Evolutionary conservation across 2,113 vertebrate species (phyloP).

Genomic region (Percina caprodes): DNA sequence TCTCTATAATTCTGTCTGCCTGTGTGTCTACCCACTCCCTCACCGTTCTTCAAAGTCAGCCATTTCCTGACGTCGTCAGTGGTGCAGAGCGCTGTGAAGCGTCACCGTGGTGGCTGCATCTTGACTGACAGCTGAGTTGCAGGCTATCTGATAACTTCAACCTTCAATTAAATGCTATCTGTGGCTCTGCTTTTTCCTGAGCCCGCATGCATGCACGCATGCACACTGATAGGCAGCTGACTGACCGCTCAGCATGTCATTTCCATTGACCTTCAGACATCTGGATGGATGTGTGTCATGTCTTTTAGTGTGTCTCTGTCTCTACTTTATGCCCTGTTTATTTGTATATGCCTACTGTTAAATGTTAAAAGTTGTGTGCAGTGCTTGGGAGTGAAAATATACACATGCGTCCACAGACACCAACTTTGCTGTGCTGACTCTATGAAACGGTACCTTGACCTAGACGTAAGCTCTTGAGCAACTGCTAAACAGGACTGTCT

Average conservation of each 20-base stretch:
- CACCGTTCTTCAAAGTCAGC: conserved; percentile 65
- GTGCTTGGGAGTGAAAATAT: conserved; percentile 28
- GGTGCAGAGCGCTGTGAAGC: conserved; percentile 64
- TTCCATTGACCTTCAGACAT: conserved; percentile 77
- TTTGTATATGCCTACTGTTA: conserved; percentile 49
- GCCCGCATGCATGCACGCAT: not conserved
- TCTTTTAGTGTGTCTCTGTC: conserved; percentile 64
- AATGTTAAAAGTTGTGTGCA: conserved; percentile 18
- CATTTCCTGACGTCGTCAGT: conserved; percentile 67
- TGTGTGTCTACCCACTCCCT: conserved; percentile 26
- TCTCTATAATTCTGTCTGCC: conserved; percentile 44
- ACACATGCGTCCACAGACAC: not conserved
- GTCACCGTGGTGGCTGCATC: conserved; percentile 69
- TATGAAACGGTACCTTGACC: conserved; percentile 58
- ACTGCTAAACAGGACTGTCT: too few relatives aligned
- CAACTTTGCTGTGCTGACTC: conserved; percentile 54
- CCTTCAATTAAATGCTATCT: conserved; percentile 83
- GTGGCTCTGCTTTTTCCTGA: conserved; percentile 54
- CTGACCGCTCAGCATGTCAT: conserved; percentile 73
- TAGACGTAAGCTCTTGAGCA: conserved; percentile 22
- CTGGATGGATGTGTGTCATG: conserved; percentile 64
- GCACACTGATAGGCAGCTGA: conserved; percentile 56
- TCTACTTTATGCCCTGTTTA: conserved; percentile 47
- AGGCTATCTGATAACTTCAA: conserved; percentile 80
- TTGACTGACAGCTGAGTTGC: conserved; percentile 79